Conservation (phyloP, 2,113 vertebrate species). For the Cinclus cinclus region DNA sequence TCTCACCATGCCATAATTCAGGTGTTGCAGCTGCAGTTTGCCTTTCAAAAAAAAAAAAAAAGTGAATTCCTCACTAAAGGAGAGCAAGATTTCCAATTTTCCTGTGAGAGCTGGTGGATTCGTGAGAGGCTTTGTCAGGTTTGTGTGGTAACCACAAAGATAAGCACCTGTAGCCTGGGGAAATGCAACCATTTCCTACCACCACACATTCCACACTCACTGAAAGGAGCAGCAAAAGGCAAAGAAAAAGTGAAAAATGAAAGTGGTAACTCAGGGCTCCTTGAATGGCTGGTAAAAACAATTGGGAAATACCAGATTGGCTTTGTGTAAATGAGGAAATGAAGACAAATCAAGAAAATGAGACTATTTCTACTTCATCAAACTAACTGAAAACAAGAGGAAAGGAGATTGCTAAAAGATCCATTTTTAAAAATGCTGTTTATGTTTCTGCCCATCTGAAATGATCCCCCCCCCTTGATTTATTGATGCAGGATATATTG, state of each 20-base stretch:
- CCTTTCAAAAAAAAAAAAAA: not conserved
- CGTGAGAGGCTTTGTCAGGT: conserved; percentile 46
- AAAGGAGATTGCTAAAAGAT: not conserved
- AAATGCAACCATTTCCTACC: conserved; percentile 62
- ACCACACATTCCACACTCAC: conserved; percentile 11
- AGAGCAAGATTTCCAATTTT: conserved; percentile 53
- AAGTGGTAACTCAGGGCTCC: not conserved
- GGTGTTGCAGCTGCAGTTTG: conserved; percentile 55
- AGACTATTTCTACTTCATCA: not conserved
- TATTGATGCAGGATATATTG: conserved; percentile 58
- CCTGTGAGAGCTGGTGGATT: conserved; percentile 43
- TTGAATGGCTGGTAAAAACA: not conserved
- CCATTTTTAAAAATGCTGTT: conserved; percentile 44
- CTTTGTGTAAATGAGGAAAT: not conserved
- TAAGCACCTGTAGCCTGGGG: conserved; percentile 71
- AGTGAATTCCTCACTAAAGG: conserved; percentile 19
- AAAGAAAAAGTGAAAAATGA: conserved; percentile 54
- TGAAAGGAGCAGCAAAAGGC: conserved; percentile 32
- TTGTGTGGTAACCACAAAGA: conserved; percentile 41
- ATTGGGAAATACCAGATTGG: not conserved
- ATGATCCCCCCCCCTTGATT: conserved; percentile 64
- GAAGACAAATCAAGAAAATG: not conserved
- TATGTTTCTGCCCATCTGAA: conserved; percentile 61
- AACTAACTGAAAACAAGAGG: not conserved
- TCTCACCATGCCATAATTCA: not conserved